Conservation (phyloP, 2,113 vertebrate species). For the Mormyrus iriodes region DNA sequence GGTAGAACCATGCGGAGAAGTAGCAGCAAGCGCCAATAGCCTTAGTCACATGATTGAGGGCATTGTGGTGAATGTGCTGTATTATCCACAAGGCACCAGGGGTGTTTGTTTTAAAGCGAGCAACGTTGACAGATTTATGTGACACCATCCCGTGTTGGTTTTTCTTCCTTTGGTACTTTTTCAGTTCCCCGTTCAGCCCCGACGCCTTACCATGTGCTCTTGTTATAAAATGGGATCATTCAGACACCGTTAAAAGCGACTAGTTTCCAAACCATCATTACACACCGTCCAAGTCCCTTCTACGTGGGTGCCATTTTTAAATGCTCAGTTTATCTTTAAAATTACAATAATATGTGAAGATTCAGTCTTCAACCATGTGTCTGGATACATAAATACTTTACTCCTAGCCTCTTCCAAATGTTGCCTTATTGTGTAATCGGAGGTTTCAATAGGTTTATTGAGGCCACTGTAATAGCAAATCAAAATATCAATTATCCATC, state of each 20-base stretch:
- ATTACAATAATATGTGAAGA: conserved; percentile 63
- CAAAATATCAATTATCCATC: neutral
- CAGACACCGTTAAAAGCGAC: neutral
- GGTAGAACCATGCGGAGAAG: neutral
- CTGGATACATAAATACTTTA: conserved; percentile 50
- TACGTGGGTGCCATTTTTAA: conserved; percentile 46
- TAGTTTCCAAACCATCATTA: neutral
- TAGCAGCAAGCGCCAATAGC: neutral
- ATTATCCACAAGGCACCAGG: neutral
- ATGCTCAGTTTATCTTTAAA: conserved; percentile 63
- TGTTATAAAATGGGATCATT: neutral
- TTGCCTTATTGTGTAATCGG: conserved; percentile 35
- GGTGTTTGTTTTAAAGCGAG: neutral
- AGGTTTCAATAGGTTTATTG: conserved; percentile 24
- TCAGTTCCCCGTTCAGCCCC: neutral
- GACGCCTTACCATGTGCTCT: neutral
- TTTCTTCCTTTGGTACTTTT: neutral
- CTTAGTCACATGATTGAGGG: neutral
- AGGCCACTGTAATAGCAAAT: neutral
- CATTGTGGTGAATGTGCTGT: neutral
- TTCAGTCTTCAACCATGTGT: conserved; percentile 52
- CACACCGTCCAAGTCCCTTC: conserved; percentile 15
- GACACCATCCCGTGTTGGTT: neutral
- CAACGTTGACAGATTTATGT: neutral
- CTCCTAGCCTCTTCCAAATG: conserved; percentile 42